These are phyloP conservation scores for Euthynnus affinis DNA, from an alignment of 2,797 vertebrate species.

Conservation along the genomic window DNA sequence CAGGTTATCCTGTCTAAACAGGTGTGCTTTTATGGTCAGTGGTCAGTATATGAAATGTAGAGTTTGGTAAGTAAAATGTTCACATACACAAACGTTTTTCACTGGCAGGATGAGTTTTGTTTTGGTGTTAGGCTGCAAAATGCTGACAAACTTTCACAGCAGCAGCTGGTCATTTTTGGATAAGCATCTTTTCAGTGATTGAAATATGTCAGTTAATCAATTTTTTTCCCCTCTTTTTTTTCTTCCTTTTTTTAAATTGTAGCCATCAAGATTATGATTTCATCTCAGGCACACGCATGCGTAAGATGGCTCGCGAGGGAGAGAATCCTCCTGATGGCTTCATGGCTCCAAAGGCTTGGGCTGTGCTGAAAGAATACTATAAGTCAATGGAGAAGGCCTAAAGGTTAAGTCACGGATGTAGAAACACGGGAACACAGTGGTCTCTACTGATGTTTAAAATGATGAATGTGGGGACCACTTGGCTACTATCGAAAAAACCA, in stretches of 20 bases:
- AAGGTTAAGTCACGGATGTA: conserved; percentile 33
- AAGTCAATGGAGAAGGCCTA: conserved; percentile 94
- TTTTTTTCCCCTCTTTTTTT: neutral
- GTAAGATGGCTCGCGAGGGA: conserved; percentile 94
- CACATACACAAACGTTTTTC: conserved; percentile 13
- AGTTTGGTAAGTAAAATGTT: conserved; percentile 10
- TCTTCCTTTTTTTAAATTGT: conserved; percentile 34
- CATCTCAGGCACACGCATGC: conserved; percentile 99
- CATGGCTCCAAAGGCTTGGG: conserved; percentile 97
- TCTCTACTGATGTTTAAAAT: conserved; percentile 67
- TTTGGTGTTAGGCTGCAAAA: conserved; percentile 27
- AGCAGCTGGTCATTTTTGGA: conserved; percentile 39
- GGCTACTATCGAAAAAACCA: conserved; percentile 61
- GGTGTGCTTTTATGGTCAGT: neutral
- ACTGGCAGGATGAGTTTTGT: conserved; percentile 12
- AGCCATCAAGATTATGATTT: conserved; percentile 98
- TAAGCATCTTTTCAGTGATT: conserved; percentile 46
- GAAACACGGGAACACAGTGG: conserved; percentile 44
- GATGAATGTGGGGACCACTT: conserved; percentile 86
- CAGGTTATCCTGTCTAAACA: no score
- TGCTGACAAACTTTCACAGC: neutral
- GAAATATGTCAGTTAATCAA: conserved; percentile 30
- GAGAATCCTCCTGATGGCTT: conserved; percentile 97
- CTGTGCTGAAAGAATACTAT: conserved; percentile 96
- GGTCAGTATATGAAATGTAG: conserved; percentile 25